Conservation (phyloP, 2,888 invertebrate genomes). For the Pilophorus perplexus region DNA sequence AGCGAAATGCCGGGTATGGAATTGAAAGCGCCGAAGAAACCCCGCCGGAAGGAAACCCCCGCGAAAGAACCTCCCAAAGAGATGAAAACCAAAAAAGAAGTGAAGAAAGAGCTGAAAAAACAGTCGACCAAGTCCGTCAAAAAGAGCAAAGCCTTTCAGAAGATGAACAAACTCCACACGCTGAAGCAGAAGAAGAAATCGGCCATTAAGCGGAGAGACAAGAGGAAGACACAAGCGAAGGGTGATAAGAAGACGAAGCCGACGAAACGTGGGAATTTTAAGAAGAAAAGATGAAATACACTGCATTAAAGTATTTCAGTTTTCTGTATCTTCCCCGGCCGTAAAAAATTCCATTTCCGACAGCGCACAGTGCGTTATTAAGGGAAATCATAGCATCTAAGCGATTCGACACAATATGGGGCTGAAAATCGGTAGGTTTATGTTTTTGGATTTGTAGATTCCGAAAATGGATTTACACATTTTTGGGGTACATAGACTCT, state of each 20-base stretch:
- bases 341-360: too few relatives aligned
- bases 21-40: conserved; percentile 52
- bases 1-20: conserved; percentile 55
- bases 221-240: conserved; percentile 4
- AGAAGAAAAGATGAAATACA: not conserved
- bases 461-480: too few relatives aligned
- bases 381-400: too few relatives aligned
- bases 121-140: conserved; percentile 70
- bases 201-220: conserved; percentile 5
- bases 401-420: too few relatives aligned
- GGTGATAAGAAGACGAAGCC: conserved; percentile 12
- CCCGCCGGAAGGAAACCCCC: not conserved
- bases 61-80: conserved; percentile 21
- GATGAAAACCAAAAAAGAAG: conserved; percentile 59
- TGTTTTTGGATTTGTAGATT: too few relatives aligned
- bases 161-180: conserved; percentile 63
- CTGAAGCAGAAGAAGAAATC: conserved; percentile 61
- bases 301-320: too few relatives aligned
- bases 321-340: too few relatives aligned
- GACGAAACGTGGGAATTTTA: not conserved
- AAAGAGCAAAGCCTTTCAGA: conserved; percentile 73
- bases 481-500: too few relatives aligned
- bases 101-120: conserved; percentile 67
- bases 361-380: too few relatives aligned
- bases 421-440: too few relatives aligned